These are phyloP conservation scores for Diarsia mendica DNA, from an alignment of 2,888 invertebrate species.

Conservation along the genomic window DNA sequence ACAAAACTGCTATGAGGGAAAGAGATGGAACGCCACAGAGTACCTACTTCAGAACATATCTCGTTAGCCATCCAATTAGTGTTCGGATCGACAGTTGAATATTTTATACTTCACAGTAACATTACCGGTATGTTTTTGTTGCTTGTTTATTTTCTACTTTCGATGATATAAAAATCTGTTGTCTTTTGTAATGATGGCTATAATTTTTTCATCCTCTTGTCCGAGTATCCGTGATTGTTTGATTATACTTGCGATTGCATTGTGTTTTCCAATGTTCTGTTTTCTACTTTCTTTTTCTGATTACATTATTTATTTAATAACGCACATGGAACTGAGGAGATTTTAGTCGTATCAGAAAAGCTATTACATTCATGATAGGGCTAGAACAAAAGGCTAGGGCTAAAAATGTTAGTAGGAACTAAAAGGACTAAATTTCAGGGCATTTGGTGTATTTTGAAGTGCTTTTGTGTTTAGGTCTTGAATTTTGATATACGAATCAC, in stretches of 20 bases:
- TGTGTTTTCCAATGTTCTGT: not conserved
- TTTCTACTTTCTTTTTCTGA: not conserved
- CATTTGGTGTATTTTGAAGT: not conserved
- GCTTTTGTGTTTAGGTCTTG: too few relatives aligned
- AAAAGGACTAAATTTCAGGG: not conserved
- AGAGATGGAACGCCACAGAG: slow-evolving; percentile 58
- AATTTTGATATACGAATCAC: too few relatives aligned
- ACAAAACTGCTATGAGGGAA: slow-evolving; percentile 48
- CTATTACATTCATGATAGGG: not conserved
- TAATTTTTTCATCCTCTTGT: not conserved
- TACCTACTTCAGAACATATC: slow-evolving; percentile 69
- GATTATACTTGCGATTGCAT: not conserved
- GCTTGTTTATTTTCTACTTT: slow-evolving; percentile 58
- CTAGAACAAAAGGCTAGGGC: too few relatives aligned
- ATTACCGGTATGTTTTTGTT: slow-evolving; percentile 62
- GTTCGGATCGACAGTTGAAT: slow-evolving; percentile 71
- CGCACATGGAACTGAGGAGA: not conserved
- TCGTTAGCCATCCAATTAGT: slow-evolving; percentile 77
- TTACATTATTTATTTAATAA: not conserved
- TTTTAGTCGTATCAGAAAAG: not conserved
- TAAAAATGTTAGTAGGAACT: too few relatives aligned
- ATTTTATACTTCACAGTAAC: slow-evolving; percentile 69
- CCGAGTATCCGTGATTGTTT: not conserved
- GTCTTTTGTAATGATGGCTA: slow-evolving; percentile 15
- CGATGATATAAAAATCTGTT: slow-evolving; percentile 23